Evolutionary conservation across 2,113 vertebrate species (phyloP), one percentile per base, ranked within the genome.

Genomic region (Scophthalmus maximus): DNA sequence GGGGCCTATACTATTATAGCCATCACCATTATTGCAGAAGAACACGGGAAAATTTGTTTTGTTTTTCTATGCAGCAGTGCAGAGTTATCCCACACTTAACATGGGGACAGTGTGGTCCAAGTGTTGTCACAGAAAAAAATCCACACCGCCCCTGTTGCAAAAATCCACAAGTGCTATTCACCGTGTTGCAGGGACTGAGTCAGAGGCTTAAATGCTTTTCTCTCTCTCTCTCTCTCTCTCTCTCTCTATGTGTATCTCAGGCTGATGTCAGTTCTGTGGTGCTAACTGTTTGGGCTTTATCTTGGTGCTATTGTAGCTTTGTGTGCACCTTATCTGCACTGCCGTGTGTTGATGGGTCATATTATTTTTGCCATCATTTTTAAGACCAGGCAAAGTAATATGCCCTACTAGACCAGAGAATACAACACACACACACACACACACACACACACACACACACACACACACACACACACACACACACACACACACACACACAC

Each of bases 321-420:
- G 17, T 69, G 25, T 73, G 46, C 9, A 2, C 25, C 42, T 68
- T 69, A 57, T 76, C 68, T 52, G 22, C 47, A 11, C 72, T 23
- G 36, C 46, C 62, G 20, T 42, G 49, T n/a, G 76, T 29, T 3
- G 42, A 66, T 73, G 64, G 73, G 46, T 86, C 76, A 83, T 63
- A 3, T 36, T 59, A 42, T n/a, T 52, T 29, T 7, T 63, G 46
- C 49, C 40, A 36, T 25, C n/a, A 12, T 50, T 58, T 72, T 57
- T 76, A 20, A 27, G 60, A 78, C 30, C 20, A 29, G 63, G 12
- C 53, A 23, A 51, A 25, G 38, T 74, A 80, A 71, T 68, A 49
- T 49, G 47, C 60, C 53, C 59, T 40, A 50, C 55, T 34, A 65
- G 52, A 58, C 26, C 34, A 47, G 44, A 40, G 49, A 40, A 9